These are phyloP conservation scores for Portunus trituberculatus DNA, from an alignment of 1,140 invertebrate genomes.

Conservation along the genomic window DNA sequence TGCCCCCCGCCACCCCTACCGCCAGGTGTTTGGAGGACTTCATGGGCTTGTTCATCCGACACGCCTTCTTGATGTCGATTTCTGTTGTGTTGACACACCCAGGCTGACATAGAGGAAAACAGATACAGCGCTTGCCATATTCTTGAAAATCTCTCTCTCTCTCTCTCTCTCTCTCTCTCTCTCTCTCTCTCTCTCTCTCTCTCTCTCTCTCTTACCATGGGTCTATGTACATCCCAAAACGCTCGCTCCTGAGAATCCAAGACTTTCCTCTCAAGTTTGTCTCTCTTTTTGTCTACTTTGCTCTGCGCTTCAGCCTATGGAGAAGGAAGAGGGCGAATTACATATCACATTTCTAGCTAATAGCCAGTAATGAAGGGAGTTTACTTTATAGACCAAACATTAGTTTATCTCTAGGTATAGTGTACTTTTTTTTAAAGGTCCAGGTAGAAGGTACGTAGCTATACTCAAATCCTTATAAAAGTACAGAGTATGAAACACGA, in stretches of 20 bases:
- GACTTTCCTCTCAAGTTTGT: conserved; percentile 98
- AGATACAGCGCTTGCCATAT: not conserved
- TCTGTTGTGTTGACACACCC: conserved; percentile 99
- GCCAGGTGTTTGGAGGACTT: conserved; percentile 83
- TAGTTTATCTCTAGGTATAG: too few species aligned
- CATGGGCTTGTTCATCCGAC: conserved; percentile 86
- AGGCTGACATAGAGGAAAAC: conserved; percentile 84
- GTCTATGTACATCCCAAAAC: conserved; percentile 99
- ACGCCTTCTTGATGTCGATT: conserved; percentile 98
- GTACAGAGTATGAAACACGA: too few species aligned
- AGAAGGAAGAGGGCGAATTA: not conserved
- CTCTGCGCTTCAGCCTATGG: conserved; percentile 86
- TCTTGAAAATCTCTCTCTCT: too few species aligned
- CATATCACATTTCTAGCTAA: too few species aligned
- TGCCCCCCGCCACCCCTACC: conserved; percentile 82
- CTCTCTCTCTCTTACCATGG: too few species aligned
- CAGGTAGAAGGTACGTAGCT: too few species aligned
- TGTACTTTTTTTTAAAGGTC: too few species aligned
- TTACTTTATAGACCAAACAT: too few species aligned
- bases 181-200: too few species aligned
- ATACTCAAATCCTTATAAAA: too few species aligned
- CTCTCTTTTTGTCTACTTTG: conserved; percentile 99
- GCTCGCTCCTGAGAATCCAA: conserved; percentile 99
- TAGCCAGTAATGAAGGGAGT: too few species aligned
- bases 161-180: too few species aligned